These are phyloP conservation scores for Seriola rivoliana DNA, from an alignment of 2,113 vertebrate genomes.

Conservation along the genomic window DNA sequence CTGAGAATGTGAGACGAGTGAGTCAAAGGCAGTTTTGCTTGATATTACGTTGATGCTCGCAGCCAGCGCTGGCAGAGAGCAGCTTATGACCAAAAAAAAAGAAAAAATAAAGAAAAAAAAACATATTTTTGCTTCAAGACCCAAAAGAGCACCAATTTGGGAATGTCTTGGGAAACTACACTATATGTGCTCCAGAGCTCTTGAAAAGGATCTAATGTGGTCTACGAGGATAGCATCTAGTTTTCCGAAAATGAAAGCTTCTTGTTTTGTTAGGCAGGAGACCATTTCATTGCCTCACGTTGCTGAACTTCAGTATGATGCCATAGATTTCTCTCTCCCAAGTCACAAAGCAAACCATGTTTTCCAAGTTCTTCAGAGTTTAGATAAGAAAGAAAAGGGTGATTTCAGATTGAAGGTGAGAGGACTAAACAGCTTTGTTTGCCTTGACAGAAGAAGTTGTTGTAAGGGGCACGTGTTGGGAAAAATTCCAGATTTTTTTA, in stretches of 20 bases:
- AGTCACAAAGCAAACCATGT: background rate
- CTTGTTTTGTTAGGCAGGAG: constrained; percentile 29
- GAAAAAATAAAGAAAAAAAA: no score
- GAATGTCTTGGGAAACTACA: background rate
- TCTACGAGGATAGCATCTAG: background rate
- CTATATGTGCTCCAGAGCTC: background rate
- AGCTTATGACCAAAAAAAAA: background rate
- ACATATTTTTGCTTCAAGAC: background rate
- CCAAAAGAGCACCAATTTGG: background rate
- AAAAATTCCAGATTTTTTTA: constrained; percentile 23
- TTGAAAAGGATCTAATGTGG: constrained; percentile 10
- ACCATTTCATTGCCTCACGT: background rate
- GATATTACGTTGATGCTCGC: constrained; percentile 8
- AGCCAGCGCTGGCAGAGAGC: background rate
- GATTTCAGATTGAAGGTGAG: constrained; percentile 36
- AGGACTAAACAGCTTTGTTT: constrained; percentile 33
- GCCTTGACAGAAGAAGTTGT: background rate
- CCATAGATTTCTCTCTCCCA: background rate
- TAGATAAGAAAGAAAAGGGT: constrained; percentile 33
- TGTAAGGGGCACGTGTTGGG: background rate
- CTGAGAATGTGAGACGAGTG: constrained; percentile 43
- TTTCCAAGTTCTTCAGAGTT: constrained; percentile 26
- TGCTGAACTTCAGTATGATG: background rate
- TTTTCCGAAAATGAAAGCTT: constrained; percentile 27
- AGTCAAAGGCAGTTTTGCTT: constrained; percentile 24